These are phyloP conservation scores for Drosophila biarmipes DNA, from an alignment of 1,140 invertebrate species.

Conservation along the genomic window DNA sequence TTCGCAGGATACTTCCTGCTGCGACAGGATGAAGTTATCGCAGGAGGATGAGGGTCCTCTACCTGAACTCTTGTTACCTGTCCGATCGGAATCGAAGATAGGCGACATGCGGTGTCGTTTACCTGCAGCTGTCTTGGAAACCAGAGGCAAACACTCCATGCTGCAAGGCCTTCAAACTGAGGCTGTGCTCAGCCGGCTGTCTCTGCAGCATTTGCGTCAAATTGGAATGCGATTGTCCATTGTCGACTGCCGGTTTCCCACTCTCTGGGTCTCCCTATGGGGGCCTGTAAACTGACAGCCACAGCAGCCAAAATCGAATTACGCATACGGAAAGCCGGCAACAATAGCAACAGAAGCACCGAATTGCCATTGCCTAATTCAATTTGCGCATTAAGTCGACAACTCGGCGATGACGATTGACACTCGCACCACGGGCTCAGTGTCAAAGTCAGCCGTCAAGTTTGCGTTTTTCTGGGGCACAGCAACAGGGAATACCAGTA, in stretches of 20 bases:
- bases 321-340: constrained; percentile 18
- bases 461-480: neutral
- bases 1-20: constrained; percentile 69
- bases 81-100: constrained; percentile 74
- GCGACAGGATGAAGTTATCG: constrained; percentile 54
- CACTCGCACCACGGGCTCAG: constrained; percentile 56
- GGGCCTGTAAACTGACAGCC: constrained; percentile 41
- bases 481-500: neutral
- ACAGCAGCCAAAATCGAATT: constrained; percentile 58
- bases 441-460: constrained; percentile 58
- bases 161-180: neutral
- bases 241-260: constrained; percentile 14
- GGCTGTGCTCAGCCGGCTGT: neutral
- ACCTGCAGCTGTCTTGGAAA: constrained; percentile 61
- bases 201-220: constrained; percentile 25
- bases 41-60: constrained; percentile 14
- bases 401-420: constrained; percentile 46
- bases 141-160: neutral
- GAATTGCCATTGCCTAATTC: constrained; percentile 60
- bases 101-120: constrained; percentile 62
- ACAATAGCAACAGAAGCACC: constrained; percentile 24
- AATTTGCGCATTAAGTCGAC: constrained; percentile 64
- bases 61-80: constrained; percentile 68
- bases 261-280: too few relatives aligned
- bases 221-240: constrained; percentile 39